Conservation (phyloP, 1,140 invertebrate species). For the Zophobas morio region DNA sequence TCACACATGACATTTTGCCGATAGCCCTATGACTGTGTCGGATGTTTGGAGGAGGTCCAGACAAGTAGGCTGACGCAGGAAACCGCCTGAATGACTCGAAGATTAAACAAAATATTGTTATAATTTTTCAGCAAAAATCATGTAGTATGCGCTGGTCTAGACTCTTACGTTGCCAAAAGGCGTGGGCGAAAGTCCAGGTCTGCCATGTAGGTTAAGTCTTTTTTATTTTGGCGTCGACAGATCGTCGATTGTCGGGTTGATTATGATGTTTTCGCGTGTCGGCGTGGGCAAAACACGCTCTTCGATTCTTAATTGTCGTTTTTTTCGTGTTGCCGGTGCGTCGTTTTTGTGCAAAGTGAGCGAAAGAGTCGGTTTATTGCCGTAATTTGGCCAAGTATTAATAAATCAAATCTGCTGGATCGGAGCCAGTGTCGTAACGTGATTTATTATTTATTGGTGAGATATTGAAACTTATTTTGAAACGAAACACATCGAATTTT, state of each 20-base stretch:
- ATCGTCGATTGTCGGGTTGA: constrained; percentile 22
- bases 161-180: constrained; percentile 13
- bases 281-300: constrained; percentile 16
- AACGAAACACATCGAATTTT: constrained; percentile 19
- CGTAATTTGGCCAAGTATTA: constrained; percentile 33
- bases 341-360: constrained; percentile 14
- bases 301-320: constrained; percentile 15
- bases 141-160: constrained; percentile 14
- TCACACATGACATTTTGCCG: not conserved
- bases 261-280: constrained; percentile 25
- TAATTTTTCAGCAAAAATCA: constrained; percentile 33
- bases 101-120: constrained; percentile 23
- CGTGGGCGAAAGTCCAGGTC: constrained; percentile 23
- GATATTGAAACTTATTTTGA: constrained; percentile 29
- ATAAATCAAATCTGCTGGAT: constrained; percentile 39
- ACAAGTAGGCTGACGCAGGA: constrained; percentile 1
- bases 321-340: constrained; percentile 1
- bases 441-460: constrained; percentile 37
- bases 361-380: constrained; percentile 31
- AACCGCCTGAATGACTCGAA: constrained; percentile 1
- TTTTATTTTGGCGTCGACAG: constrained; percentile 37
- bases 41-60: not conserved
- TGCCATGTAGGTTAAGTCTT: constrained; percentile 38
- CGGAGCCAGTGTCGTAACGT: constrained; percentile 26
- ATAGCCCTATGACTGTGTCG: not conserved